A percentile compares a stretch with the other conserved stretches of the same genome.
Evolutionary conservation across 2,888 invertebrate genomes (phyloP).

Genomic region (Dexiosoma caninum): DNA sequence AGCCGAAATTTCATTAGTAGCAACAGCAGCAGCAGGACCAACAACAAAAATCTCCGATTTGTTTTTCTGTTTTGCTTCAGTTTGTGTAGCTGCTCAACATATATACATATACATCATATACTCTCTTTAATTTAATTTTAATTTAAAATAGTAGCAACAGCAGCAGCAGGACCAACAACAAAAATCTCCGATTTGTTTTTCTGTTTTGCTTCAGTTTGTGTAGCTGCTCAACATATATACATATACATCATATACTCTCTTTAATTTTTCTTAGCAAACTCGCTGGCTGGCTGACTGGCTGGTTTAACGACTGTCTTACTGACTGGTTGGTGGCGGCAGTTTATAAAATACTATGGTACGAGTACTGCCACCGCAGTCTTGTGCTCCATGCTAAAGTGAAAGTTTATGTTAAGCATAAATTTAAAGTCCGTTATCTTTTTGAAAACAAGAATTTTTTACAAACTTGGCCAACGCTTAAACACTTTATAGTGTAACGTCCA

Average conservation of each 20-base stretch:
- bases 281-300: background rate
- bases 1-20: slow-evolving; percentile 7
- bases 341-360: background rate
- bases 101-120: slow-evolving; percentile 19
- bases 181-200: slow-evolving; percentile 38
- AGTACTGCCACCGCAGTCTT: slow-evolving; percentile 39
- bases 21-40: background rate
- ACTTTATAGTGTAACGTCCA: slow-evolving; percentile 75
- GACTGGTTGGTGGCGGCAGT: slow-evolving; percentile 21
- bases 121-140: slow-evolving; percentile 40
- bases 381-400: slow-evolving; percentile 74
- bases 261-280: background rate
- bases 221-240: slow-evolving; percentile 27
- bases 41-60: slow-evolving; percentile 26
- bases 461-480: slow-evolving; percentile 61
- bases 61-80: too few species aligned
- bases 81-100: slow-evolving; percentile 21
- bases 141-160: background rate
- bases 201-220: background rate
- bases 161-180: background rate
- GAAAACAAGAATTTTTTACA: slow-evolving; percentile 54
- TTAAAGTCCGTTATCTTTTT: slow-evolving; percentile 74
- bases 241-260: slow-evolving; percentile 36
- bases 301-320: background rate
- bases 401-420: slow-evolving; percentile 71